phyloP scores from a whole-genome alignment of 2,797 vertebrate genomes.

The Clarias laeviceps region DNA sequence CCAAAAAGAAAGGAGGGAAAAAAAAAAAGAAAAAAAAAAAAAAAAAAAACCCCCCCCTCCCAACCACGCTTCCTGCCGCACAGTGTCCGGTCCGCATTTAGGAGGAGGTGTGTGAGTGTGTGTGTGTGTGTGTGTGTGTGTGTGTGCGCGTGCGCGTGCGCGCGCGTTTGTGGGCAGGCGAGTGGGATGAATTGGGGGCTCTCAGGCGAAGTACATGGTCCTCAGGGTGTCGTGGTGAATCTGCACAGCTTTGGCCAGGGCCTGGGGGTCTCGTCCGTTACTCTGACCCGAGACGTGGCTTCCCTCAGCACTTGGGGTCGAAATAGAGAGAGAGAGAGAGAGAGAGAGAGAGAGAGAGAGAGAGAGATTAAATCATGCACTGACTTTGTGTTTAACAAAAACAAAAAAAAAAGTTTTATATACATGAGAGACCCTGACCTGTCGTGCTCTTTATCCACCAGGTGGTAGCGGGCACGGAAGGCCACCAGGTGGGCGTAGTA shows the following conservation, averaged over 20 bases:
- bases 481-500: constrained; percentile 98
- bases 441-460: constrained; percentile 99
- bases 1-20: too few relatives aligned
- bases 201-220: constrained; percentile 92
- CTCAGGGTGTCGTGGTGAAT: constrained; percentile 95
- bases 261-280: constrained; percentile 88
- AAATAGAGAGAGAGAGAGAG: neutral
- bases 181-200: constrained; percentile 40
- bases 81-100: constrained; percentile 84
- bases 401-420: neutral
- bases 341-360: neutral
- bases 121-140: too few relatives aligned
- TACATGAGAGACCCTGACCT: constrained; percentile 74
- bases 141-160: too few relatives aligned
- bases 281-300: constrained; percentile 92
- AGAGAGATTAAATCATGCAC: neutral
- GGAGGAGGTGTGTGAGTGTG: constrained; percentile 57
- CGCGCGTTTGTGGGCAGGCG: constrained; percentile 35
- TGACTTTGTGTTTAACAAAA: neutral
- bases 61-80: constrained; percentile 73
- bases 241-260: constrained; percentile 90
- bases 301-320: constrained; percentile 83
- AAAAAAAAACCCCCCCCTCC: constrained; percentile 36
- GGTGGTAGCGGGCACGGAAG: constrained; percentile 95
- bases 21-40: too few relatives aligned